Percentiles rank a stretch among this genome's conserved stretches.
Evolutionary conservation across 2,113 vertebrate species (phyloP).

Genomic region (Saccopteryx leptura): DNA sequence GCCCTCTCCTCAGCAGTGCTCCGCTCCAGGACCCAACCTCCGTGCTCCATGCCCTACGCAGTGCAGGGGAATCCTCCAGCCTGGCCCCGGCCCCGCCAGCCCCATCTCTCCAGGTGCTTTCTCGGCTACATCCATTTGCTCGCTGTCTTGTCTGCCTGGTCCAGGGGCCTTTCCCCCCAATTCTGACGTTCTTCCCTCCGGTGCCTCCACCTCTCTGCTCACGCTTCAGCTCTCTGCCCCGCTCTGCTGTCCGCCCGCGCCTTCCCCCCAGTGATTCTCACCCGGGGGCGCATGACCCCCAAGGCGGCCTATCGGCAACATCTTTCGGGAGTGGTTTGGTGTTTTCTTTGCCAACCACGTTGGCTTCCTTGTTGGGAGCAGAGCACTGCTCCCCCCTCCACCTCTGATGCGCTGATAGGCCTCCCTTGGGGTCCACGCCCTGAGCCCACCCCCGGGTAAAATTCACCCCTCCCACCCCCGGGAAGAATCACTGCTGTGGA

Average conservation of each 20-base stretch:
- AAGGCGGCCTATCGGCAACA: neutral
- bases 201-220: neutral
- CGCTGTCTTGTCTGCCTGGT: neutral
- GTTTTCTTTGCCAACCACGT: neutral
- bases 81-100: neutral
- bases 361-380: neutral
- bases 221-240: neutral
- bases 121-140: neutral
- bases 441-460: neutral
- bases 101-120: neutral
- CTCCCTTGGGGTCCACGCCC: neutral
- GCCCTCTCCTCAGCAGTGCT: neutral
- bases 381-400: neutral
- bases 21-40: neutral
- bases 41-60: neutral
- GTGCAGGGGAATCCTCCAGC: too few relatives aligned
- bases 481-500: conserved; percentile 37
- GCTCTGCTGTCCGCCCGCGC: neutral
- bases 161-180: neutral
- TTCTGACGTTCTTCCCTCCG: neutral
- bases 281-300: neutral
- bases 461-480: neutral
- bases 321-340: neutral
- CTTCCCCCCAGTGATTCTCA: neutral
- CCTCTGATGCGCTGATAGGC: neutral